Percentiles rank a stretch among this genome's conserved stretches.
phyloP scores from a whole-genome alignment of 2,797 vertebrate species.

The Australoheros facetus region DNA sequence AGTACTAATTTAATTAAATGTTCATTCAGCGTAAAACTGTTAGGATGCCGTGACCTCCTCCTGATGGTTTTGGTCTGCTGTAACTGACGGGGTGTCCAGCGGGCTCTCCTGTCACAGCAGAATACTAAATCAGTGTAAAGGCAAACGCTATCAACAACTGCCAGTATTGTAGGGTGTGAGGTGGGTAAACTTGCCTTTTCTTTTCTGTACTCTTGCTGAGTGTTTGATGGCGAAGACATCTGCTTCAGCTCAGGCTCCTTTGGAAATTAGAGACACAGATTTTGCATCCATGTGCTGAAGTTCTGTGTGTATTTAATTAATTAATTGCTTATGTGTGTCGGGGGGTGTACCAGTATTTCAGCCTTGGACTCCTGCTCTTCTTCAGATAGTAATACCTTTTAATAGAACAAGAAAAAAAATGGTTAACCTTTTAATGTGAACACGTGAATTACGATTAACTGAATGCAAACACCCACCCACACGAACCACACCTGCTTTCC shows the following conservation, averaged over 20 bases:
- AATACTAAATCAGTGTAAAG: background rate
- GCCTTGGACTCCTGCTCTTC: constrained; percentile 26
- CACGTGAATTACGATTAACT: background rate
- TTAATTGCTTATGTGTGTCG: background rate
- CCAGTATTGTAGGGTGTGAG: background rate
- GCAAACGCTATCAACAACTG: background rate
- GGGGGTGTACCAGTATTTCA: constrained; percentile 39
- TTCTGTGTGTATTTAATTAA: background rate
- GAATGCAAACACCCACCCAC: constrained; percentile 11
- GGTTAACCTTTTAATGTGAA: background rate
- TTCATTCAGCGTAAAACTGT: constrained; percentile 6
- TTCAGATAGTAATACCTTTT: constrained; percentile 32
- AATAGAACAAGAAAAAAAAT: background rate
- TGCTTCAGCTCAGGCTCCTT: constrained; percentile 50
- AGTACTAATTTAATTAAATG: constrained; percentile 7
- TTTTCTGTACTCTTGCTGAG: constrained; percentile 16
- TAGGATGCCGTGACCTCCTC: constrained; percentile 8
- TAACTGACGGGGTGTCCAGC: background rate
- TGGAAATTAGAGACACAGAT: constrained; percentile 5
- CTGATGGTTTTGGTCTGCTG: constrained; percentile 33
- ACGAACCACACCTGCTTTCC: constrained; percentile 32
- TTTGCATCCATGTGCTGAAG: background rate
- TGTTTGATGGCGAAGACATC: constrained; percentile 25
- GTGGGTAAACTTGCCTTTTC: constrained; percentile 36
- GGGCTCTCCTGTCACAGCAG: constrained; percentile 35